Conservation (phyloP, 2,797 vertebrate species). For the Karalla daura region DNA sequence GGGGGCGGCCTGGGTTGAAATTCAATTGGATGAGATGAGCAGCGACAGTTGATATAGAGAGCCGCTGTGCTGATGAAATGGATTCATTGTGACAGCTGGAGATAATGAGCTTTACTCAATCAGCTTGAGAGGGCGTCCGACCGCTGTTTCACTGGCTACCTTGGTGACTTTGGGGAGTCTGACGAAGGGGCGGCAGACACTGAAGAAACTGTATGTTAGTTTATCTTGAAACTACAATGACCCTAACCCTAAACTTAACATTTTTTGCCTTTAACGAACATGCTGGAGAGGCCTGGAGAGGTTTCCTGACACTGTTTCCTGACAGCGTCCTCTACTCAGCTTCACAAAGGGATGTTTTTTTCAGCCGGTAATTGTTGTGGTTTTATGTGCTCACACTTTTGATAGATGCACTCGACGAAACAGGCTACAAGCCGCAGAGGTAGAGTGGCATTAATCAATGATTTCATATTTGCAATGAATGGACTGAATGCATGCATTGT, state of each 20-base stretch:
- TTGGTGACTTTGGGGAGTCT: slow-evolving; percentile 31
- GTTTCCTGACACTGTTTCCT: too few species aligned
- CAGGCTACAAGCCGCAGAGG: not conserved
- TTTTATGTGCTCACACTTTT: not conserved
- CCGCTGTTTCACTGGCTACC: slow-evolving; percentile 57
- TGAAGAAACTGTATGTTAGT: too few species aligned
- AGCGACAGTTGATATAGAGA: slow-evolving; percentile 75
- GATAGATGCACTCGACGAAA: too few species aligned
- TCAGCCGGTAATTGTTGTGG: not conserved
- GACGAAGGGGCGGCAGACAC: slow-evolving; percentile 20
- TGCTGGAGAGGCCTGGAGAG: not conserved
- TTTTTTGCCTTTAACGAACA: too few species aligned
- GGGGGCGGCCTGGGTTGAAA: slow-evolving; percentile 57
- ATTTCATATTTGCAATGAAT: not conserved
- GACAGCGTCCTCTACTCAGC: not conserved
- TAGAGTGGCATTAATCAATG: not conserved
- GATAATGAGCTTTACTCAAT: slow-evolving; percentile 84
- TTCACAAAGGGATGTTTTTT: not conserved
- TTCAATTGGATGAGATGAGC: slow-evolving; percentile 79
- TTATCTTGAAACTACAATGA: too few species aligned
- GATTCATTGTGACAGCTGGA: slow-evolving; percentile 77
- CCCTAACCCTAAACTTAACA: too few species aligned
- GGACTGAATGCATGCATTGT: not conserved
- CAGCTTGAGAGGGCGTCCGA: slow-evolving; percentile 73
- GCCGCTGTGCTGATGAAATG: slow-evolving; percentile 75